Percentiles rank a stretch among this genome's conserved stretches.
Evolutionary conservation across 2,797 vertebrate genomes (phyloP).

Genomic region (Melanotaenia parkinsoni): DNA sequence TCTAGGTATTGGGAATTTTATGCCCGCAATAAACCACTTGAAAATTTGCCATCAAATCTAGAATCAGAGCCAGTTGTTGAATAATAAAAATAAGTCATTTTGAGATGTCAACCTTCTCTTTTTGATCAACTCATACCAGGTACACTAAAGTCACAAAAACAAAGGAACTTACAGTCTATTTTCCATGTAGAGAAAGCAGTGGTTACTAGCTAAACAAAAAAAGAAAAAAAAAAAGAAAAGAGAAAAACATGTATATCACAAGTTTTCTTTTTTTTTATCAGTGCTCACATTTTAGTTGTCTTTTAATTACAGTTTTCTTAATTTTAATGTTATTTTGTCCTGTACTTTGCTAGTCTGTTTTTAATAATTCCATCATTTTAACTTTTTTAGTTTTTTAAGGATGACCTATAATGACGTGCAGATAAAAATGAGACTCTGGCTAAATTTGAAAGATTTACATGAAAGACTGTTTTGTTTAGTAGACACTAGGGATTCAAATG

Average conservation of each 20-base stretch:
- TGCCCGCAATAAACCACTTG: neutral
- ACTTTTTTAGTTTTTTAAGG: neutral
- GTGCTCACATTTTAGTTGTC: no score
- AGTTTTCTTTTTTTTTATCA: no score
- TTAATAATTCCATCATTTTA: no score
- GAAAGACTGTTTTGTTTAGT: neutral
- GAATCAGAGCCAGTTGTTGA: neutral
- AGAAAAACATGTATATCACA: no score
- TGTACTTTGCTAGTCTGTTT: no score
- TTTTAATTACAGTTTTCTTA: no score
- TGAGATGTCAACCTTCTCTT: neutral
- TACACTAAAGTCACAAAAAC: neutral
- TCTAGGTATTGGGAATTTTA: neutral
- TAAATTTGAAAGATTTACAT: neutral
- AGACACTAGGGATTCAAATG: neutral
- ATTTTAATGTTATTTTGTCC: no score
- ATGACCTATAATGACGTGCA: neutral
- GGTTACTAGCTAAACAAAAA: no score
- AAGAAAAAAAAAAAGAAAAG: no score
- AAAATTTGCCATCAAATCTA: neutral
- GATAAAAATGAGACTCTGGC: no score
- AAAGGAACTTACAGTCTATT: neutral
- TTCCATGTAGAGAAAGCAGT: neutral
- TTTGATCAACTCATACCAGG: neutral
- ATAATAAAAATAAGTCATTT: neutral